Base-by-base conservation (phyloP, 2,797 vertebrate species). In the Typhlichthys subterraneus region DNA sequence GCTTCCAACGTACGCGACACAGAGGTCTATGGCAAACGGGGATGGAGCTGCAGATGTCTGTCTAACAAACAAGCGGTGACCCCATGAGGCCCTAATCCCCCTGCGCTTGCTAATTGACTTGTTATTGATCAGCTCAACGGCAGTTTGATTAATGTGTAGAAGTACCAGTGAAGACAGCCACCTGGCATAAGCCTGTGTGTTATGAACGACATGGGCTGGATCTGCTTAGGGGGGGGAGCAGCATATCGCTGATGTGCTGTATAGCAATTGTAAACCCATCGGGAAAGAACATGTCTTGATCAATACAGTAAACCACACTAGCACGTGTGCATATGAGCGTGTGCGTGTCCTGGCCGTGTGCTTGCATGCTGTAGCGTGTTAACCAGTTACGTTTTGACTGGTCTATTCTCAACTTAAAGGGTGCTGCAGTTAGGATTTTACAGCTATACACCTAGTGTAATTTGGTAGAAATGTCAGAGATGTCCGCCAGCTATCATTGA, bases 51-150 rank as follows among this genome's bases (percentile, higher is more conserved):
- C 90, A 93, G 88, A 89, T 93, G 90, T 90, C 86, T 82, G 75
- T 74, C 79, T 87, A 82, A 87, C 90, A 91, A 91, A 91, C 87
- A 92, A 91, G 90, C 88, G 48, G 64, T 77, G 87, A 91, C 89
- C 89, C 87, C 81, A 63, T 61, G 88, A 91, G 90, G 91, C 89
- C 84, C 63, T 81, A 65, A 78, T 87, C 84, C 82, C 86, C 87
- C 77, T 53, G 61, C 45, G 65, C 79, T 87, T 83, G 83, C 87
- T 91, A 89, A 91, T 91, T 89, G 87, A 90, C 89, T 91, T 93
- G 93, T 92, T 93, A 93, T 92, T 93, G 91, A 93, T 93, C 89
- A 93, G 89, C 75, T 85, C 82, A 84, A 86, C 79, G 87, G 82
- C 89, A 87, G 90, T 87, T 88, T 93, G 90, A 92, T 93, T 87